Percentiles rank a stretch among this genome's conserved stretches.
Evolutionary conservation across 2,888 invertebrate species (phyloP).

Genomic region (Lydus trimaculatus): DNA sequence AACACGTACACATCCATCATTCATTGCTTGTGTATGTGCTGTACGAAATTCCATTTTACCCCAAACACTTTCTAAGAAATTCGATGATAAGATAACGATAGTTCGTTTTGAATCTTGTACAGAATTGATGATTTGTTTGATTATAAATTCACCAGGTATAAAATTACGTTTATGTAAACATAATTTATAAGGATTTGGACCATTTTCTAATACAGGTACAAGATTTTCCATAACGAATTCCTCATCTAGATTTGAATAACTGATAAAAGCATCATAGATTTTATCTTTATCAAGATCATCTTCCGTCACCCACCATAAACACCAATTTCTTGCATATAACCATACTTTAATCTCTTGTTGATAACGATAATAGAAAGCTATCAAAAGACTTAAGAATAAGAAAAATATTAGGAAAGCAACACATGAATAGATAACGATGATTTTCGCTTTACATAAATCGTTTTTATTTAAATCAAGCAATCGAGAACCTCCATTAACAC

Average conservation of each 20-base stretch:
- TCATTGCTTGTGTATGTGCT: conserved; percentile 65
- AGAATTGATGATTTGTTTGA: conserved; percentile 72
- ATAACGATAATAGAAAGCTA: conserved; percentile 41
- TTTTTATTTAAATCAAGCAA: conserved; percentile 14
- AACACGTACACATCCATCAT: conserved; percentile 57
- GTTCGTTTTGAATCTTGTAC: conserved; percentile 74
- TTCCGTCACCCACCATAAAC: conserved; percentile 70
- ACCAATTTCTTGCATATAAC: conserved; percentile 66
- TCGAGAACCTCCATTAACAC: neutral
- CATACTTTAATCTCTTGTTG: conserved; percentile 71
- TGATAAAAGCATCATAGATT: conserved; percentile 79
- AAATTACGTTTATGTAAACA: conserved; percentile 80
- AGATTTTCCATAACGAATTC: conserved; percentile 71
- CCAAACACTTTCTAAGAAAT: conserved; percentile 77
- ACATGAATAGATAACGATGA: neutral
- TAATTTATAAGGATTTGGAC: conserved; percentile 68
- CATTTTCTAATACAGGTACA: conserved; percentile 70
- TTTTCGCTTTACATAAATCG: conserved; percentile 12
- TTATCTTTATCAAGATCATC: conserved; percentile 72
- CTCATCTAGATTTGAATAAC: conserved; percentile 79
- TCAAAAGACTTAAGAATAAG: neutral
- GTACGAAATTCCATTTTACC: conserved; percentile 75
- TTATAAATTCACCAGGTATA: conserved; percentile 75
- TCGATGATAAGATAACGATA: conserved; percentile 71
- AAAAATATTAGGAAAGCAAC: neutral